A percentile compares a stretch with the other conserved stretches of the same genome.
Evolutionary conservation across 2,113 vertebrate genomes (phyloP).

Genomic region (Chauna torquata): DNA sequence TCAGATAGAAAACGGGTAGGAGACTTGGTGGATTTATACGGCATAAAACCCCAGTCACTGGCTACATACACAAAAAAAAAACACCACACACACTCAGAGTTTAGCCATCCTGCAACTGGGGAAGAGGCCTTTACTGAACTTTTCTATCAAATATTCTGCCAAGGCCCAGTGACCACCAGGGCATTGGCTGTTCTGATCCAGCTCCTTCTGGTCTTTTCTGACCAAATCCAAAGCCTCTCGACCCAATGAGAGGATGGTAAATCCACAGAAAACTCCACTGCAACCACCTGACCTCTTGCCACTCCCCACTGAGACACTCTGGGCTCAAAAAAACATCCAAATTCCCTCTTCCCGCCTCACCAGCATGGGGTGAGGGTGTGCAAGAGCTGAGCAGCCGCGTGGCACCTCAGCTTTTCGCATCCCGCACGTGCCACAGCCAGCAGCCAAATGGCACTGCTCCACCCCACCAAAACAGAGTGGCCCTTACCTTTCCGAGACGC

Average conservation of each 20-base stretch:
- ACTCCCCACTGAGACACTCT: neutral
- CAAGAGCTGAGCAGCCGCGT: rapidly evolving
- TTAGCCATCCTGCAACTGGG: neutral
- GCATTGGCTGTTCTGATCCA: neutral
- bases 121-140: neutral
- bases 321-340: neutral
- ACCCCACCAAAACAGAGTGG: neutral
- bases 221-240: neutral
- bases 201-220: neutral
- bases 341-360: neutral
- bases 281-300: neutral
- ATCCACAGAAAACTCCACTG: neutral
- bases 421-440: neutral
- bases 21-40: neutral
- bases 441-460: neutral
- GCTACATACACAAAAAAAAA: neutral
- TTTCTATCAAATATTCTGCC: neutral
- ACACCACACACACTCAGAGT: neutral
- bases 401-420: rapidly evolving
- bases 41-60: neutral
- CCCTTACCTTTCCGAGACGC: constrained; percentile 39
- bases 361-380: neutral
- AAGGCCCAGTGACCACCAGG: neutral
- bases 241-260: neutral
- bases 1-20: neutral